A percentile compares a stretch with the other conserved stretches of the same genome.
These are phyloP conservation scores for Patella caerulea DNA, from an alignment of 2,888 invertebrate species.

Conservation along the genomic window DNA sequence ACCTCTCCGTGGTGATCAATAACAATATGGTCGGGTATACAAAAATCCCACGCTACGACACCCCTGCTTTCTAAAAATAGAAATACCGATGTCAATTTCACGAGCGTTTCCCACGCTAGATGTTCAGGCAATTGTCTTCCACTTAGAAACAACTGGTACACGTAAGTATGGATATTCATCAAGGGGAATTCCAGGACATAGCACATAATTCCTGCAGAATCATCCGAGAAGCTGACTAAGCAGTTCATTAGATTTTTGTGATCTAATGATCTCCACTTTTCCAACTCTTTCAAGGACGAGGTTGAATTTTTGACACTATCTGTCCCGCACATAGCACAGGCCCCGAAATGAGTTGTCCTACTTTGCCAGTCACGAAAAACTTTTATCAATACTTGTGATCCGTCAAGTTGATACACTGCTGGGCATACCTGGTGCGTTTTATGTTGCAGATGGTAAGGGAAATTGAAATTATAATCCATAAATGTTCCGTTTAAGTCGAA, in stretches of 20 bases:
- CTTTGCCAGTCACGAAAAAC: constrained; percentile 39
- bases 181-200: constrained; percentile 61
- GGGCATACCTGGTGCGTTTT: constrained; percentile 57
- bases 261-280: constrained; percentile 53
- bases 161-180: constrained; percentile 57
- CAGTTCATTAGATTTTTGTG: constrained; percentile 61
- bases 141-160: constrained; percentile 49
- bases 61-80: constrained; percentile 50
- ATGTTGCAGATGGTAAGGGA: constrained; percentile 58
- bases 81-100: constrained; percentile 56
- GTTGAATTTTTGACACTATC: too few relatives aligned
- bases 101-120: constrained; percentile 54
- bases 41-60: constrained; percentile 50
- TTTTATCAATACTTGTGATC: constrained; percentile 52
- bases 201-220: constrained; percentile 48
- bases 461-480: constrained; percentile 59
- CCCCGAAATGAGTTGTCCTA: constrained; percentile 17
- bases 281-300: constrained; percentile 25
- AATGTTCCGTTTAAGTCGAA: constrained; percentile 58
- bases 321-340: constrained; percentile 6
- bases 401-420: constrained; percentile 48
- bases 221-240: constrained; percentile 51
- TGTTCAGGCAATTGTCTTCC: constrained; percentile 53
- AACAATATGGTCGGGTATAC: constrained; percentile 55
- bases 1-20: constrained; percentile 51